Conservation (phyloP, 1,140 invertebrate species). For the Trigoniulus corallinus region DNA sequence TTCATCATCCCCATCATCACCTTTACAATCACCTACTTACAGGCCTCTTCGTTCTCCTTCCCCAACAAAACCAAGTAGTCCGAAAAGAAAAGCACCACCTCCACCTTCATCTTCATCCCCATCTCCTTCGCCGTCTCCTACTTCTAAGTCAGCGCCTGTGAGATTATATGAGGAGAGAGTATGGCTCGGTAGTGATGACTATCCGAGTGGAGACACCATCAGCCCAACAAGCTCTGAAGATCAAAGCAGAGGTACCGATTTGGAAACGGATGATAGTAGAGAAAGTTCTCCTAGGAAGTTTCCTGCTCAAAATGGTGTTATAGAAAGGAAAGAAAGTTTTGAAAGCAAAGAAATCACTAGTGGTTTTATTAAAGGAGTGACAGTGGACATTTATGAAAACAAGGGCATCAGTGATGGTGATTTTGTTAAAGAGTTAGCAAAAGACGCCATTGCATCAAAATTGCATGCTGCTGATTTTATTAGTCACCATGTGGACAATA, state of each 20-base stretch:
- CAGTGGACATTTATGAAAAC: too few species aligned
- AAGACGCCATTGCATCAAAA: too few species aligned
- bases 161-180: neutral
- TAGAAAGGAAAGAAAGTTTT: neutral
- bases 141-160: neutral
- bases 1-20: slow-evolving; percentile 44
- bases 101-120: neutral
- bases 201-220: neutral
- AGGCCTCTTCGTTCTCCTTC: slow-evolving; percentile 45
- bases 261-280: neutral
- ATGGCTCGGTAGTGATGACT: too few species aligned
- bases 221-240: neutral
- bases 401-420: too few species aligned
- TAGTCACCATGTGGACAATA: too few species aligned
- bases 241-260: neutral
- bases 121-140: neutral
- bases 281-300: neutral
- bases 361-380: too few species aligned
- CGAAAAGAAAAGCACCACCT: neutral
- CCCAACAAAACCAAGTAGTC: slow-evolving; percentile 12
- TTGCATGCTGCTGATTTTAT: too few species aligned
- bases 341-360: neutral
- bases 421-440: too few species aligned
- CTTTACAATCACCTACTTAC: slow-evolving; percentile 60
- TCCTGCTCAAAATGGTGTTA: neutral